Evolutionary conservation across 2,113 vertebrate genomes (phyloP).

Genomic region (Pelvicachromis taeniatus): DNA sequence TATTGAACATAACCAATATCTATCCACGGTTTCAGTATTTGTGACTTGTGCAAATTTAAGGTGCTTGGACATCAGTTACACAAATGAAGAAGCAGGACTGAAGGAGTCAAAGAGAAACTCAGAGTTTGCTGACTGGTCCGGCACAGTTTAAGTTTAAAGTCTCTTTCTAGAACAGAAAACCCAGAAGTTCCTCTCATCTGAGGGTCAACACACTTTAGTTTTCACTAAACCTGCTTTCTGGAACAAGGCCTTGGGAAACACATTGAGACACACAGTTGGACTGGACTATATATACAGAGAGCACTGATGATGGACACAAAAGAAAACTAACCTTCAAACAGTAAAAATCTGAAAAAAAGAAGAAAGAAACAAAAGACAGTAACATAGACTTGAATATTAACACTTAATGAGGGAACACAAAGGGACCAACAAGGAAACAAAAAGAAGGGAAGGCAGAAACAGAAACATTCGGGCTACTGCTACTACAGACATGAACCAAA

Average conservation of each 20-base stretch:
- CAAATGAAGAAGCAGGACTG: neutral
- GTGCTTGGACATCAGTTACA: neutral
- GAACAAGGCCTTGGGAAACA: neutral
- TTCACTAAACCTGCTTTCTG: neutral
- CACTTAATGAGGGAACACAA: neutral
- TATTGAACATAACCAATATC: neutral
- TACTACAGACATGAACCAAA: neutral
- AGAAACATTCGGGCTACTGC: neutral
- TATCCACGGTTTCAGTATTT: neutral
- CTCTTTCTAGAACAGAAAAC: neutral
- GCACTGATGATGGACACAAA: neutral
- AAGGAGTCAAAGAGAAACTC: neutral
- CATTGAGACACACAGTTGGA: neutral
- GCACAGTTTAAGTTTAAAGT: neutral
- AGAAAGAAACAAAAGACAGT: neutral
- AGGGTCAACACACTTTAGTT: neutral
- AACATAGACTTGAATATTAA: neutral
- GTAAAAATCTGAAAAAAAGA: neutral
- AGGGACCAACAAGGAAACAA: accelerated
- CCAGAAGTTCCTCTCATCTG: neutral
- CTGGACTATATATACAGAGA: neutral
- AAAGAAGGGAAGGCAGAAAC: neutral
- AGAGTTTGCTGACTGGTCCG: neutral
- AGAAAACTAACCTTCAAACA: neutral
- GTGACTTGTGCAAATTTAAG: neutral